These are phyloP conservation scores for Cynoglossus semilaevis DNA, from an alignment of 2,113 vertebrate species.

Conservation along the genomic window DNA sequence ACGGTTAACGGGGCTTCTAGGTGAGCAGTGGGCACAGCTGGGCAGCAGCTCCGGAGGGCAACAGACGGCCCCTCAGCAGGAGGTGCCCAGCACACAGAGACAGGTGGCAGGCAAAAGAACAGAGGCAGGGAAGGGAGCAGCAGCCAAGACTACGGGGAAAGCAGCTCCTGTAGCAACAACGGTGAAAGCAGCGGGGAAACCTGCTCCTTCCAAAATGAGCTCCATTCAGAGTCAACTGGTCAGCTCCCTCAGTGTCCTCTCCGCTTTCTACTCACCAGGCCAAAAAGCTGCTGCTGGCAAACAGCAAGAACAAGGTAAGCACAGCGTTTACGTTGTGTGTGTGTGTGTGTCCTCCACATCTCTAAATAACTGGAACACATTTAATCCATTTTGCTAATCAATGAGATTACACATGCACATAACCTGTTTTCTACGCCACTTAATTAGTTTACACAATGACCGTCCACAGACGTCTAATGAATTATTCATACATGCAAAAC, in stretches of 20 bases:
- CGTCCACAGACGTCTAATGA: neutral
- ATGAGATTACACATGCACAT: neutral
- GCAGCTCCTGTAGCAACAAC: constrained; percentile 37
- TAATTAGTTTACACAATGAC: constrained; percentile 12
- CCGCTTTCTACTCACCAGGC: constrained; percentile 87
- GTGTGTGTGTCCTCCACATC: no score
- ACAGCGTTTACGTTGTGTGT: constrained; percentile 5
- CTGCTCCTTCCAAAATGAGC: constrained; percentile 89
- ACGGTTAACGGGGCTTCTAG: constrained; percentile 91
- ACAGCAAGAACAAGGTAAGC: constrained; percentile 79
- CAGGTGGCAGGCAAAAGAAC: constrained; percentile 52
- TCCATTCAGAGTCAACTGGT: constrained; percentile 95
- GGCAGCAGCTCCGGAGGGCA: constrained; percentile 84
- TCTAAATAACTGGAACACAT: neutral
- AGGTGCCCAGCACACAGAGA: constrained; percentile 56
- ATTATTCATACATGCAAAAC: constrained; percentile 17
- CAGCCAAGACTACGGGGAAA: constrained; percentile 61
- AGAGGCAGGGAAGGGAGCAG: constrained; percentile 54
- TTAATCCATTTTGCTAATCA: neutral
- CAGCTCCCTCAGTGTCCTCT: constrained; percentile 91
- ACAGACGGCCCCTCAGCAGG: constrained; percentile 78
- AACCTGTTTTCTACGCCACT: neutral
- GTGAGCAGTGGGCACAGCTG: constrained; percentile 94
- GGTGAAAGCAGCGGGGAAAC: constrained; percentile 63
- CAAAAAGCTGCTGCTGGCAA: constrained; percentile 75